Evolutionary conservation across 1,140 invertebrate genomes (phyloP).

Genomic region (Macrosteles quadrilineatus): DNA sequence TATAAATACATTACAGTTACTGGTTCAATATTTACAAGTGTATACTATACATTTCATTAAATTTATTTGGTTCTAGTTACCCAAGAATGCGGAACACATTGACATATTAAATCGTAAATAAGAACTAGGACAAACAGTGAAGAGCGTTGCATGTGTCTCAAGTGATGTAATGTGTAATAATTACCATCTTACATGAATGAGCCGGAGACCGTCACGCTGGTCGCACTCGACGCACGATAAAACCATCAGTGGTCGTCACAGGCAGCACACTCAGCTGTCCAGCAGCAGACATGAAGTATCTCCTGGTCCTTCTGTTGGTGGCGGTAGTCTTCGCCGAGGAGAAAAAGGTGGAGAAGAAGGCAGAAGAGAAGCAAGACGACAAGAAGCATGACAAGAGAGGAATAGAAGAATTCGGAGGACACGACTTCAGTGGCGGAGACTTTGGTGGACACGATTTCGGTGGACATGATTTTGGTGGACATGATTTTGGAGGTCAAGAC

Average conservation of each 20-base stretch:
- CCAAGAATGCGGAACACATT: no score
- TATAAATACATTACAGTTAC: no score
- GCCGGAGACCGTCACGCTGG: not conserved
- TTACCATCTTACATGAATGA: constrained; percentile 25
- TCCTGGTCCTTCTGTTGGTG: not conserved
- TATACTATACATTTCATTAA: no score
- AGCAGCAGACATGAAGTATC: not conserved
- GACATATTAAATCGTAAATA: no score
- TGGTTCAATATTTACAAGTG: no score
- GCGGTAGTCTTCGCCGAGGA: constrained; percentile 14
- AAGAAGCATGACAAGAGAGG: constrained; percentile 56
- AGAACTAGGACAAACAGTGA: no score
- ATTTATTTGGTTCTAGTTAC: no score
- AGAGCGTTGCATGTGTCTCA: not conserved
- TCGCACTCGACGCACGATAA: not conserved
- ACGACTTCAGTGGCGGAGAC: constrained; percentile 48
- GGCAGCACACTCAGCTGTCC: not conserved
- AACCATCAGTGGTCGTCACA: not conserved
- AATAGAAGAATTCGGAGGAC: constrained; percentile 41
- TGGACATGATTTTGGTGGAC: constrained; percentile 10
- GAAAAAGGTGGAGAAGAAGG: constrained; percentile 47
- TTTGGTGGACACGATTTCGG: not conserved
- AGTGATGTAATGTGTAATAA: constrained; percentile 18
- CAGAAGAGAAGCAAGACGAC: constrained; percentile 49
- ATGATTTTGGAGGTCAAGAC: constrained; percentile 37